A percentile compares a stretch with the other conserved stretches of the same genome.
phyloP scores from a whole-genome alignment of 37 sponge, comb jelly and placozoan genomes.

The Ephydatia muelleri region DNA sequence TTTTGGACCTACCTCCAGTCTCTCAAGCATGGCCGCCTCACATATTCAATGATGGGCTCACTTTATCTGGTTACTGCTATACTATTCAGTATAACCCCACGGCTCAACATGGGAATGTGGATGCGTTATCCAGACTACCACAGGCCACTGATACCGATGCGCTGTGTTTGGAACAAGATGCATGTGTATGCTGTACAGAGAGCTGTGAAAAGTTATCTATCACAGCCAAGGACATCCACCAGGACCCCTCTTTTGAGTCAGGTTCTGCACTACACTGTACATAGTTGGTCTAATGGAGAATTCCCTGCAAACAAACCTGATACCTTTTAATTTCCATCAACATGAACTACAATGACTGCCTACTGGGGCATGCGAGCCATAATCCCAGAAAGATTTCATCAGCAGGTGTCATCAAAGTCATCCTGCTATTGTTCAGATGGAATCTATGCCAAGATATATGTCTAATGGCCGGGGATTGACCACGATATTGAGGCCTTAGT shows the following conservation, averaged over 20 bases:
- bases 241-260: constrained; percentile 39
- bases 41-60: constrained; percentile 60
- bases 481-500: constrained; percentile 1
- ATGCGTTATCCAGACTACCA: constrained; percentile 46
- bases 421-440: constrained; percentile 11
- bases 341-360: constrained; percentile 40
- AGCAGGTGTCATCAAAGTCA: neutral
- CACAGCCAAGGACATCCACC: neutral
- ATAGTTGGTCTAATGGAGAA: constrained; percentile 35
- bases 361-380: constrained; percentile 60
- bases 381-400: constrained; percentile 1
- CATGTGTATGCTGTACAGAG: neutral
- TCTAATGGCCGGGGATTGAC: constrained; percentile 44
- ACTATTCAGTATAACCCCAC: constrained; percentile 38
- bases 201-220: constrained; percentile 2
- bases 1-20: constrained; percentile 34
- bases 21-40: constrained; percentile 40
- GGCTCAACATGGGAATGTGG: constrained; percentile 48
- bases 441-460: neutral
- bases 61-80: constrained; percentile 38
- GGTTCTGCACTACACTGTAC: constrained; percentile 26
- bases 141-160: neutral
- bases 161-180: neutral
- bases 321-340: neutral
- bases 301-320: neutral